Conservation (phyloP, 2,888 invertebrate genomes). For the Chalcosyrphus nemorum region DNA sequence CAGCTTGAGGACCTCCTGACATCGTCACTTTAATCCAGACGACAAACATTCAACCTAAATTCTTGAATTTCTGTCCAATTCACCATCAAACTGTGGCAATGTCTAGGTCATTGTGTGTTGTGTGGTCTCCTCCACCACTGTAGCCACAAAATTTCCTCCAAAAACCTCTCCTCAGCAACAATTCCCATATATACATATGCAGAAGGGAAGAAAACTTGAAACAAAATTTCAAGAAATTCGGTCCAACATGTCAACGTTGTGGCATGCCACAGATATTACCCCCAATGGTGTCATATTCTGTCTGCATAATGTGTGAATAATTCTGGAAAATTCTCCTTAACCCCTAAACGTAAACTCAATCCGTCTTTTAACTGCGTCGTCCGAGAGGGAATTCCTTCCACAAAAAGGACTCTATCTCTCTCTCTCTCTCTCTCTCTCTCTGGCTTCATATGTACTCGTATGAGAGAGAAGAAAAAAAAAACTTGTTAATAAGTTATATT, state of each 20-base stretch:
- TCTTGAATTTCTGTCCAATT: not conserved
- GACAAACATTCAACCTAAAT: not conserved
- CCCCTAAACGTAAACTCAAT: conserved; percentile 55
- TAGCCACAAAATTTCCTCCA: too few species aligned
- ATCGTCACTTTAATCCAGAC: not conserved
- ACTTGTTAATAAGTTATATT: conserved; percentile 65
- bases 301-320: conserved; percentile 43
- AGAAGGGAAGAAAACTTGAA: conserved; percentile 1
- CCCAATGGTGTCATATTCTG: not conserved
- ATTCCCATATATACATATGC: not conserved
- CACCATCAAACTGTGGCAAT: not conserved
- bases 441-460: too few species aligned
- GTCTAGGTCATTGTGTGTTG: not conserved
- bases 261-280: conserved; percentile 49
- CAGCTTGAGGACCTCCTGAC: not conserved
- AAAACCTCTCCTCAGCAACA: not conserved
- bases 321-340: conserved; percentile 33
- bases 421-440: not conserved
- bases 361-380: conserved; percentile 23
- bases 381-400: not conserved
- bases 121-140: not conserved
- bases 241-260: conserved; percentile 47
- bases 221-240: not conserved
- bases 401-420: conserved; percentile 1
- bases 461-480: conserved; percentile 25